phyloP scores from a whole-genome alignment of 2,888 invertebrate genomes.

The Leuctra nigra region DNA sequence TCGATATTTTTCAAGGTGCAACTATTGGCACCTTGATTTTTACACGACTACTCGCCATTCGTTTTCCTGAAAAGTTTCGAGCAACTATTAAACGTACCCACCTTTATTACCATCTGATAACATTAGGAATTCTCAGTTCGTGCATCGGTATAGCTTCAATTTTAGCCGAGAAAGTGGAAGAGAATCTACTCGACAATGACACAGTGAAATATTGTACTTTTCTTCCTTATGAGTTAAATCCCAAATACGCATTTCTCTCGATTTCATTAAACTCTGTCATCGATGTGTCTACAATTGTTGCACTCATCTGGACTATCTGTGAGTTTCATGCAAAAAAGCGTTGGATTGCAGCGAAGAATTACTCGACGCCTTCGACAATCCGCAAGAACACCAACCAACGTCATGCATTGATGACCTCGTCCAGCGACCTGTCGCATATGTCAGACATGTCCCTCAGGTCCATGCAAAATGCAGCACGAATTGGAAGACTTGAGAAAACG shows the following conservation, averaged over 20 bases:
- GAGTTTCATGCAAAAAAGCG: slow-evolving; percentile 19
- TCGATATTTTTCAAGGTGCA: slow-evolving; percentile 47
- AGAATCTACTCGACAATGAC: slow-evolving; percentile 22
- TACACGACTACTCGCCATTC: slow-evolving; percentile 41
- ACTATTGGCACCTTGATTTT: slow-evolving; percentile 45
- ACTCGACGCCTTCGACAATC: slow-evolving; percentile 5
- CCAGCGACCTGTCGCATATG: slow-evolving; percentile 32
- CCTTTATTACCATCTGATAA: slow-evolving; percentile 46
- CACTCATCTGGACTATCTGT: slow-evolving; percentile 35
- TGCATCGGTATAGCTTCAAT: slow-evolving; percentile 49
- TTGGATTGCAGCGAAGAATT: slow-evolving; percentile 9
- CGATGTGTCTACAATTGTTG: slow-evolving; percentile 42
- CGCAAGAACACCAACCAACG: slow-evolving; percentile 15
- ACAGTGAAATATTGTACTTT: slow-evolving; percentile 39
- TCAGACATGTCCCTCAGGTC: slow-evolving; percentile 30
- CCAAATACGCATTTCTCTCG: slow-evolving; percentile 45
- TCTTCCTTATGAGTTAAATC: slow-evolving; percentile 44
- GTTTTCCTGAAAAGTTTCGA: slow-evolving; percentile 36
- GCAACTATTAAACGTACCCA: slow-evolving; percentile 39
- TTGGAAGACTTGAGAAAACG: background rate
- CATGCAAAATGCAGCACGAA: background rate
- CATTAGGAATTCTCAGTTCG: slow-evolving; percentile 45
- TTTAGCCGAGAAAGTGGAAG: slow-evolving; percentile 37
- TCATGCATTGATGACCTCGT: slow-evolving; percentile 30
- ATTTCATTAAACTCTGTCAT: slow-evolving; percentile 46